A percentile compares a stretch with the other conserved stretches of the same genome.
These are phyloP conservation scores for Peromyscus aztecus DNA, from an alignment of 2,797 vertebrate genomes.

Conservation along the genomic window DNA sequence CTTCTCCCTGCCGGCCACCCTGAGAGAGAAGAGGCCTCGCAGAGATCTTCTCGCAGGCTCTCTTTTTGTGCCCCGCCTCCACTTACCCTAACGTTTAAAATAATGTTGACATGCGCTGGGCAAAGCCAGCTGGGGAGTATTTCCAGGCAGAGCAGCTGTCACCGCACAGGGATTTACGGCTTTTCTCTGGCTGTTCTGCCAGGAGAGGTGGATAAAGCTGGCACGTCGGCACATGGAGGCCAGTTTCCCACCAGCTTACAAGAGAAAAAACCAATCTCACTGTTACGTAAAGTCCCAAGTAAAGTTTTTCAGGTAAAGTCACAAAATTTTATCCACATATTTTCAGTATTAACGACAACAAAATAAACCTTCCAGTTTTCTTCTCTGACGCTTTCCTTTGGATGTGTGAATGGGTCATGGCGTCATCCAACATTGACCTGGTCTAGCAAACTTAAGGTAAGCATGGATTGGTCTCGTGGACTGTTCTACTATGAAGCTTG, in stretches of 20 bases:
- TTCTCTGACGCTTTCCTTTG: neutral
- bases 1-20: too few relatives aligned
- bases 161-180: neutral
- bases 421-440: neutral
- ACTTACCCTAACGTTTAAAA: conserved; percentile 29
- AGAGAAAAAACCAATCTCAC: neutral
- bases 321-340: neutral
- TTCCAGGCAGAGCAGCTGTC: conserved; percentile 35
- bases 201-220: neutral
- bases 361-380: neutral
- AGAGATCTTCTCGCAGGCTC: neutral
- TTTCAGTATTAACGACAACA: neutral
- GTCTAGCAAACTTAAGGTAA: neutral
- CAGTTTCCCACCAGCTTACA: neutral
- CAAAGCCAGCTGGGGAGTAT: neutral
- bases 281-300: neutral
- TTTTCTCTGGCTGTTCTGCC: conserved; percentile 19
- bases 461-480: too few relatives aligned
- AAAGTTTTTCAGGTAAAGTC: neutral
- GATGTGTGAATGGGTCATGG: too few relatives aligned
- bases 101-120: neutral
- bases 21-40: neutral
- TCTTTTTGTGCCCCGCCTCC: neutral
- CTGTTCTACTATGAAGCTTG: neutral
- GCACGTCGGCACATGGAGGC: neutral